phyloP scores from a whole-genome alignment of 2,113 vertebrate genomes.

The Melanerpes aurifrons region DNA sequence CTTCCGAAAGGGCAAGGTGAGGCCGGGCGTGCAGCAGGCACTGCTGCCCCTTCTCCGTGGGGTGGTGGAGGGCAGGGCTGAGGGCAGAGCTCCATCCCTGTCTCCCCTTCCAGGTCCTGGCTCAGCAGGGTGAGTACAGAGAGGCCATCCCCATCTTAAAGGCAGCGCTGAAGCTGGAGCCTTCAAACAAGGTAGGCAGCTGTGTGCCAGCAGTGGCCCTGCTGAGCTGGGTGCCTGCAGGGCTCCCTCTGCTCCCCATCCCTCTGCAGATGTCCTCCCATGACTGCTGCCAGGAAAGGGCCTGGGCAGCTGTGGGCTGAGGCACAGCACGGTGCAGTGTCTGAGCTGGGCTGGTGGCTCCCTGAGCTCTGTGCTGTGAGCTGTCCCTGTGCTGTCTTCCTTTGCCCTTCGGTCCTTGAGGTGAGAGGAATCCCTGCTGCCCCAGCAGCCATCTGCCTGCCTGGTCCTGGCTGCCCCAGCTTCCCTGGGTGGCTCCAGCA shows the following conservation, averaged over 20 bases:
- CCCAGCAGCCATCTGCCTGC: background rate
- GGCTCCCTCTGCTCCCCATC: rapidly evolving
- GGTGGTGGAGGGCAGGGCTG: rapidly evolving
- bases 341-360: background rate
- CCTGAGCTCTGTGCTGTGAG: background rate
- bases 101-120: conserved; percentile 81
- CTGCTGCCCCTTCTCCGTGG: rapidly evolving
- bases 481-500: background rate
- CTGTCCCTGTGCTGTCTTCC: background rate
- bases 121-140: conserved; percentile 89
- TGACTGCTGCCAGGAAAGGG: background rate
- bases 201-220: background rate
- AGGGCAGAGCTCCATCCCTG: rapidly evolving
- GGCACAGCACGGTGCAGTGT: rapidly evolving
- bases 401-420: background rate
- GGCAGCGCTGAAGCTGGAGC: conserved; percentile 91
- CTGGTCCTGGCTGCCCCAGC: background rate
- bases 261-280: rapidly evolving
- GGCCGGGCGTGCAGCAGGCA: rapidly evolving
- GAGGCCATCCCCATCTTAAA: conserved; percentile 91
- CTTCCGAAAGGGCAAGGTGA: conserved; percentile 96
- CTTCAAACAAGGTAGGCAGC: conserved; percentile 90
- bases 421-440: background rate
- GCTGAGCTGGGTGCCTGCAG: background rate
- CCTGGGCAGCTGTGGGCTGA: rapidly evolving